Conservation (phyloP, 1,140 invertebrate genomes). For the Drosophila takahashii region DNA sequence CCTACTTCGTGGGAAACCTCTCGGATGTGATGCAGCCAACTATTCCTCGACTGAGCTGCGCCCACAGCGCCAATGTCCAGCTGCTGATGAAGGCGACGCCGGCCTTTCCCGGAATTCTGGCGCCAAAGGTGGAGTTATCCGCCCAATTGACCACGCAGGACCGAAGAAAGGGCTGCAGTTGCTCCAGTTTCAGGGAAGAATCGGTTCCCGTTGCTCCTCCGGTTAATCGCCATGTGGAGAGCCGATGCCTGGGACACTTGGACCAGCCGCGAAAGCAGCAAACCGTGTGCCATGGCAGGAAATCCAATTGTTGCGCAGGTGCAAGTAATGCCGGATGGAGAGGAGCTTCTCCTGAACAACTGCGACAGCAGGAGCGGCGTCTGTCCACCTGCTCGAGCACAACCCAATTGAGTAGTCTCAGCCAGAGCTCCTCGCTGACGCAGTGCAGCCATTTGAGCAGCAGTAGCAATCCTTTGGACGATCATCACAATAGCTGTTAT, state of each 20-base stretch:
- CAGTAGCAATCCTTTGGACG: conserved; percentile 9
- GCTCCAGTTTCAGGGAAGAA: conserved; percentile 22
- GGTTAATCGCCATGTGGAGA: conserved; percentile 49
- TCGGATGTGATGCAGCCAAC: conserved; percentile 69
- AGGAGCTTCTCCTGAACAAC: background rate
- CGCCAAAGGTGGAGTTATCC: conserved; percentile 75
- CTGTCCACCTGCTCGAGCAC: conserved; percentile 58
- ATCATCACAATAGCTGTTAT: conserved; percentile 53
- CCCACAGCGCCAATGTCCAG: conserved; percentile 67
- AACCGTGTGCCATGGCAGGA: conserved; percentile 58
- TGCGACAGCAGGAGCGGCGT: conserved; percentile 22
- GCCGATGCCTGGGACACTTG: conserved; percentile 40
- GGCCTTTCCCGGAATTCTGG: conserved; percentile 77
- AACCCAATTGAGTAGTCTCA: conserved; percentile 52
- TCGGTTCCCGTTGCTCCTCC: background rate
- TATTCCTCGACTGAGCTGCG: conserved; percentile 62
- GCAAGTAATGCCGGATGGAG: background rate
- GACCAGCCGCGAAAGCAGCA: conserved; percentile 64
- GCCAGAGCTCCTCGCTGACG: conserved; percentile 43
- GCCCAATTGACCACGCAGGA: conserved; percentile 57
- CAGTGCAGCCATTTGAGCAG: conserved; percentile 30
- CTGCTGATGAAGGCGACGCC: conserved; percentile 77
- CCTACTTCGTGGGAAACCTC: conserved; percentile 69
- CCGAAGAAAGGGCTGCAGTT: conserved; percentile 24
- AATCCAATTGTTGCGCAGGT: conserved; percentile 39